Evolutionary conservation across 2,888 invertebrate species (phyloP).

Genomic region (Hirtodrosophila cameraria): DNA sequence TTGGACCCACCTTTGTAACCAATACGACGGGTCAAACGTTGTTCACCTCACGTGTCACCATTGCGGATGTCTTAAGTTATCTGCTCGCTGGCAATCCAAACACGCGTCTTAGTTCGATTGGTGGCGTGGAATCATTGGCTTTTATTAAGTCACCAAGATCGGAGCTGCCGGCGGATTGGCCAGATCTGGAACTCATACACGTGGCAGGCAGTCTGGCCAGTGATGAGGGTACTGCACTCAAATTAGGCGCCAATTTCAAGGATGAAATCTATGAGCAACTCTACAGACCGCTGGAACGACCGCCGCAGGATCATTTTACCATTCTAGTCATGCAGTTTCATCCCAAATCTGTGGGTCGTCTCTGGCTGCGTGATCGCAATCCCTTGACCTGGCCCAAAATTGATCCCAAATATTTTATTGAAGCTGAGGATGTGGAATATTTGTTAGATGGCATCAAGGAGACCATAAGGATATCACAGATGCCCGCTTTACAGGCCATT

Average conservation of each 20-base stretch:
- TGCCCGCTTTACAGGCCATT: constrained; percentile 86
- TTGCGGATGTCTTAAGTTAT: constrained; percentile 82
- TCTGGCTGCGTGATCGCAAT: constrained; percentile 88
- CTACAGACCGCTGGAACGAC: constrained; percentile 85
- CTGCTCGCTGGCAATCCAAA: constrained; percentile 78
- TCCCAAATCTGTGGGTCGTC: constrained; percentile 89
- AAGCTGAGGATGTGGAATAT: constrained; percentile 84
- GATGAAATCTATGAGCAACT: constrained; percentile 86
- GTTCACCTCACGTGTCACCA: constrained; percentile 34
- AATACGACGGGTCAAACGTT: constrained; percentile 79
- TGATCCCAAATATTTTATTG: constrained; percentile 86
- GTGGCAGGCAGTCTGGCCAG: constrained; percentile 87
- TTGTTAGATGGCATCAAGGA: constrained; percentile 87
- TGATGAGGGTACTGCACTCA: constrained; percentile 86
- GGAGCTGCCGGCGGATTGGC: constrained; percentile 86
- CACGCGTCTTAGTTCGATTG: constrained; percentile 85
- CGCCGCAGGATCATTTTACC: constrained; percentile 85
- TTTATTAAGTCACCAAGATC: constrained; percentile 86
- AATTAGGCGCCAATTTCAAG: constrained; percentile 86
- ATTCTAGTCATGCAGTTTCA: constrained; percentile 89
- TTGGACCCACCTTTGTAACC: constrained; percentile 82
- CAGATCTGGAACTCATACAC: constrained; percentile 88
- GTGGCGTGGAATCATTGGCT: constrained; percentile 88
- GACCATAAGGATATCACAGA: constrained; percentile 86
- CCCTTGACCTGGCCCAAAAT: constrained; percentile 87